A percentile compares a stretch with the other conserved stretches of the same genome.
phyloP scores from a whole-genome alignment of 1,140 invertebrate genomes.

The Theocolax elegans region DNA sequence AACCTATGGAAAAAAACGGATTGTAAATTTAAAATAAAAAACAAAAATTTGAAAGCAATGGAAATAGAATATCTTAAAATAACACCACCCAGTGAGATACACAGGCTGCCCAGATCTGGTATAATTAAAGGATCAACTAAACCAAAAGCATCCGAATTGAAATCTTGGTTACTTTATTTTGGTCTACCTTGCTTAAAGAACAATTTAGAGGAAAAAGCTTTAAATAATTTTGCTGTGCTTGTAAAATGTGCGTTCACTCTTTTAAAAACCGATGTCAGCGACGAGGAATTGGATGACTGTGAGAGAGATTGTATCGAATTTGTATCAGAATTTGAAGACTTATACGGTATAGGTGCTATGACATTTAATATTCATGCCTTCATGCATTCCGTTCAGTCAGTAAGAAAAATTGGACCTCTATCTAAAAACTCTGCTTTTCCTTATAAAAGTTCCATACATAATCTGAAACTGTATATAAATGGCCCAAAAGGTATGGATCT shows the following conservation, averaged over 20 bases:
- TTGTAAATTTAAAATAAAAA: background rate
- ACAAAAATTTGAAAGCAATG: background rate
- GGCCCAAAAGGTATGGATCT: slow-evolving; percentile 22
- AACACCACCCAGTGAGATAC: background rate
- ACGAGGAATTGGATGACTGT: slow-evolving; percentile 8
- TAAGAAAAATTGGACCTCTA: slow-evolving; percentile 4
- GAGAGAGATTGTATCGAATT: slow-evolving; percentile 27
- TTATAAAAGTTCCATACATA: slow-evolving; percentile 26
- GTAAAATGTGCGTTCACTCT: slow-evolving; percentile 29
- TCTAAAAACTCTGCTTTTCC: slow-evolving; percentile 17
- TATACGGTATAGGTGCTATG: background rate
- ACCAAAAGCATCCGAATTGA: slow-evolving; percentile 13
- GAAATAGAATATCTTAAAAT: background rate
- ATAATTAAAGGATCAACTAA: background rate
- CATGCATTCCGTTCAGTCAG: background rate
- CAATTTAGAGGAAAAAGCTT: slow-evolving; percentile 2
- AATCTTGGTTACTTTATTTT: slow-evolving; percentile 4
- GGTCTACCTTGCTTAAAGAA: slow-evolving; percentile 3
- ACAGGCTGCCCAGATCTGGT: background rate
- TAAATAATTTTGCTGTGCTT: slow-evolving; percentile 15
- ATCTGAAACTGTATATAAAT: slow-evolving; percentile 21
- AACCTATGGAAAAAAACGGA: slow-evolving; percentile 19
- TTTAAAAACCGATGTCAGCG: background rate
- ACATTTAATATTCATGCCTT: background rate
- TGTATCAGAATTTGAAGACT: background rate